Conservation (phyloP, 2,113 vertebrate genomes). For the Fukomys damarensis region DNA sequence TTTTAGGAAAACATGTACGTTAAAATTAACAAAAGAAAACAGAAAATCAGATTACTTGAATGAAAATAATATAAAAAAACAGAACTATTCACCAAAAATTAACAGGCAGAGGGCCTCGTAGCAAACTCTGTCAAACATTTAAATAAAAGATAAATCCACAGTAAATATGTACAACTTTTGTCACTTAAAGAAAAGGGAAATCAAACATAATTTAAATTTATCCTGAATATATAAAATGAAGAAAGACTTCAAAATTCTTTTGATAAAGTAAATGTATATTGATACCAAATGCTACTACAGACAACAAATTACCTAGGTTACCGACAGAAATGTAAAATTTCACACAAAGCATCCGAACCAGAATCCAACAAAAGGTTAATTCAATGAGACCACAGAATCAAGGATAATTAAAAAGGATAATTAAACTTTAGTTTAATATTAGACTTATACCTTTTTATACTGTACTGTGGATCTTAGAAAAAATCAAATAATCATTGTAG, state of each 20-base stretch:
- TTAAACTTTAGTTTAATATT: neutral
- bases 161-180: neutral
- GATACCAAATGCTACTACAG: neutral
- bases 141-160: neutral
- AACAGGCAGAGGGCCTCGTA: neutral
- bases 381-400: neutral
- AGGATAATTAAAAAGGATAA: neutral
- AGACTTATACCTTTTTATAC: neutral
- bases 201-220: neutral
- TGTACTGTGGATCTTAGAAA: neutral
- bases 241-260: neutral
- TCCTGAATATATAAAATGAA: neutral
- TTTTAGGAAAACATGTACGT: neutral
- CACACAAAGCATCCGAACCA: neutral
- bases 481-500: neutral
- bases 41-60: neutral
- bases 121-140: neutral
- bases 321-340: neutral
- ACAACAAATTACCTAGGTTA: neutral
- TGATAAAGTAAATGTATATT: neutral
- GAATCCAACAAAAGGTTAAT: neutral
- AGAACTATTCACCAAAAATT: neutral
- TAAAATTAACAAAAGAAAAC: neutral
- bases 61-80: neutral
- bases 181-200: neutral